A percentile compares a stretch with the other conserved stretches of the same genome.
phyloP scores from a whole-genome alignment of 2,888 invertebrate species.

The Cistogaster globosa region DNA sequence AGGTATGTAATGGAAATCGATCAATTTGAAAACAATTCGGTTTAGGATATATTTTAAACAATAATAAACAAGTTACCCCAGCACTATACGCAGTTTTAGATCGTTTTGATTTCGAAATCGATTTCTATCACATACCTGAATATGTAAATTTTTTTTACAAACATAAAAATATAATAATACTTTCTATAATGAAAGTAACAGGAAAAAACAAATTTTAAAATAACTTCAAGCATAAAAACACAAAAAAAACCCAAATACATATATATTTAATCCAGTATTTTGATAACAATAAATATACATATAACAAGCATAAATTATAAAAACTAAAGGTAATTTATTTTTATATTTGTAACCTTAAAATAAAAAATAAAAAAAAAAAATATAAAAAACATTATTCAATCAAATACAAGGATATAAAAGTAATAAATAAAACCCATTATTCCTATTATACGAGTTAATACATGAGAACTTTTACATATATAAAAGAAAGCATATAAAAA shows the following conservation, averaged over 20 bases:
- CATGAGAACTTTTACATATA: constrained; percentile 72
- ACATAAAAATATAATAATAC: too few relatives aligned
- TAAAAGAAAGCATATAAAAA: constrained; percentile 12
- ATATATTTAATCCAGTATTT: constrained; percentile 1
- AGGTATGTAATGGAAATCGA: too few relatives aligned
- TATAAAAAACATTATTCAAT: constrained; percentile 33
- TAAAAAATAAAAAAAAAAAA: constrained; percentile 18
- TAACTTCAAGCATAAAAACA: too few relatives aligned
- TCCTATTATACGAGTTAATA: constrained; percentile 63
- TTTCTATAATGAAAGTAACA: too few relatives aligned
- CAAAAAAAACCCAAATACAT: neutral
- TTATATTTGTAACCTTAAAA: constrained; percentile 71
- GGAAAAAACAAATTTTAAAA: too few relatives aligned
- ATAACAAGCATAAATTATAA: constrained; percentile 49
- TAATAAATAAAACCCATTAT: constrained; percentile 56
- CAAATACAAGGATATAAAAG: constrained; percentile 50
- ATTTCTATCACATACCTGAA: too few relatives aligned
- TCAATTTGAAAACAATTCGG: too few relatives aligned
- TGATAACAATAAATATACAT: constrained; percentile 20
- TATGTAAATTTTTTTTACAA: too few relatives aligned
- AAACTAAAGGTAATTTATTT: constrained; percentile 70
- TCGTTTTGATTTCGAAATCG: too few relatives aligned
- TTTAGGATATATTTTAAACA: too few relatives aligned
- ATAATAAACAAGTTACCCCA: too few relatives aligned
- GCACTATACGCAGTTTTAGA: too few relatives aligned